Evolutionary conservation across 2,888 invertebrate genomes (phyloP), one percentile per base, ranked within the genome.

Genomic region (Formica aserva): DNA sequence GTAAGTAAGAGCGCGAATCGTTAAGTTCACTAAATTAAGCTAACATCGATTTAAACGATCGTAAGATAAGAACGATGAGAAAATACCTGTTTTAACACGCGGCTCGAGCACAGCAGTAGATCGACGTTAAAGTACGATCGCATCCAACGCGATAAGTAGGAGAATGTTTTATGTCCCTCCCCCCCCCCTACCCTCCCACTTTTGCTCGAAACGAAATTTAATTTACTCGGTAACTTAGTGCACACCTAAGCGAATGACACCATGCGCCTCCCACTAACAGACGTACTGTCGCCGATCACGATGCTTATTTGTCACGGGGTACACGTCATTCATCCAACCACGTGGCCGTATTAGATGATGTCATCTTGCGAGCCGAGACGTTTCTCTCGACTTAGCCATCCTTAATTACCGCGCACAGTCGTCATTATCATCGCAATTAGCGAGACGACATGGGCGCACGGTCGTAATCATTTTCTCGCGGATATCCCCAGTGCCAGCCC

Each of bases 351-450:
- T 60, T 66, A 60, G 74, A 87, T 91, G 91, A 91, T 89, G 90
- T 91, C 91, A 91, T 85, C 72, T 69, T 63, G 66, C 48, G 72
- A 22, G 32, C 83, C 78, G 87, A 52, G 52, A 85, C 87, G 89
- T 87, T 87, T 72, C 83, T 82, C 85, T 82, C 85, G 72, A 84
- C 87, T 87, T 86, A 67, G 84, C 76, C 77, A 85, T 85, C 72
- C 86, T 83, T 87, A 86, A 88, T 90, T 89, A 86, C 85, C 85
- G 82, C 87, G 87, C 89, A 77, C 86, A 72, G 60, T 84, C 87
- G 86, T 90, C 89, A 91, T 92, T 91, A 90, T 66, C 86, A 85
- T 87, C 82, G 78, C 84, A 91, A 92, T 92, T 91, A 89, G 82
- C 66, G 65, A 60, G 62, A 71, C 82, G 76, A 83, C 63, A 76